Percentiles rank a stretch among this genome's conserved stretches.
These are phyloP conservation scores for Catocala fraxini DNA, from an alignment of 2,888 invertebrate species.

Conservation along the genomic window DNA sequence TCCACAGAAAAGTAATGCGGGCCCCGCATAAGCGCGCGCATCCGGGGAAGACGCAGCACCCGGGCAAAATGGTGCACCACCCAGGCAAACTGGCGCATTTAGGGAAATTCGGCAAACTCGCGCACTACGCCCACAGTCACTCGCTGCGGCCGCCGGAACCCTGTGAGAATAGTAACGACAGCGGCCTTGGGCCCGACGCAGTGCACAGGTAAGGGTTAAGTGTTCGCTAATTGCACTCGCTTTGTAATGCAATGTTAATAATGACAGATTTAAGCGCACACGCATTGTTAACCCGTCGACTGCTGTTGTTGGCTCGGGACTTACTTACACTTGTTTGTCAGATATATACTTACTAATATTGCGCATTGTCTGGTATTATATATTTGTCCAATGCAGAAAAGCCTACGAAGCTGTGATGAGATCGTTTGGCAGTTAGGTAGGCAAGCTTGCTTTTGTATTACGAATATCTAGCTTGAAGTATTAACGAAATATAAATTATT, in stretches of 20 bases:
- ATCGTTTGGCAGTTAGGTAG: too few relatives aligned
- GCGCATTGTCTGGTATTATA: not conserved
- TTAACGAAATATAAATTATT: too few relatives aligned
- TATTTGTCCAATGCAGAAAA: too few relatives aligned
- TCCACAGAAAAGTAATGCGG: constrained; percentile 90
- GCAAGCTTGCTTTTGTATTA: too few relatives aligned
- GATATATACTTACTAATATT: constrained; percentile 6
- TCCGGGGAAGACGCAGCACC: constrained; percentile 78
- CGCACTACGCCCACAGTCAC: constrained; percentile 82
- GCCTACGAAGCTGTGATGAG: too few relatives aligned
- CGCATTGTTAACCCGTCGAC: constrained; percentile 12
- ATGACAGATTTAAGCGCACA: constrained; percentile 3
- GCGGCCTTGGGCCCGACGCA: constrained; percentile 94
- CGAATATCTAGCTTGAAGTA: too few relatives aligned
- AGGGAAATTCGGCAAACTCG: constrained; percentile 78
- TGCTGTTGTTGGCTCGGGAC: not conserved
- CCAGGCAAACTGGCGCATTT: constrained; percentile 65
- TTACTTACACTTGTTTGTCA: not conserved
- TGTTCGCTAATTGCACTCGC: constrained; percentile 30
- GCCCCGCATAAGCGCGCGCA: constrained; percentile 89
- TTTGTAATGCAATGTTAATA: constrained; percentile 29
- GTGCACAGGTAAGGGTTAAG: constrained; percentile 73
- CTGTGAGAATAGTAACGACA: constrained; percentile 96
- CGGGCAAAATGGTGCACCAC: constrained; percentile 70
- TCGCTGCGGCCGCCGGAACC: constrained; percentile 85